Percentiles rank a stretch among this genome's conserved stretches.
These are phyloP conservation scores for Ceratina australensis DNA, from an alignment of 1,140 invertebrate genomes.

Conservation along the genomic window DNA sequence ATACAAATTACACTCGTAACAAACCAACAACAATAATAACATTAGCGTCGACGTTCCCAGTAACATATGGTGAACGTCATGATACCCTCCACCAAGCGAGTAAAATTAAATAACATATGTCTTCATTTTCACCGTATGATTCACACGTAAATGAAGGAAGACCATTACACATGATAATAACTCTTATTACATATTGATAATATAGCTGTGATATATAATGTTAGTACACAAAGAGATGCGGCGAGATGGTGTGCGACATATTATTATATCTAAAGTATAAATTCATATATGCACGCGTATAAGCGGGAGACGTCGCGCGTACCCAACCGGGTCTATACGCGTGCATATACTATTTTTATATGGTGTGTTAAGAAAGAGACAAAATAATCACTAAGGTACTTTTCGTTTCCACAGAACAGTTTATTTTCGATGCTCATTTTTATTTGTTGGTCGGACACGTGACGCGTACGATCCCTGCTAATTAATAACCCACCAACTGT, in stretches of 20 bases:
- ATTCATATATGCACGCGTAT: conserved; percentile 26
- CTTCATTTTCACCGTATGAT: not conserved
- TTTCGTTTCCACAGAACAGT: conserved; percentile 71
- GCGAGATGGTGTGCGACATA: conserved; percentile 51
- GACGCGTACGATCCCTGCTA: conserved; percentile 55
- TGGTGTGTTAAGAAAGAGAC: conserved; percentile 68
- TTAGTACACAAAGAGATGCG: conserved; percentile 56
- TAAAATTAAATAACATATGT: conserved; percentile 43
- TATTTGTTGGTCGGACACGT: conserved; percentile 54
- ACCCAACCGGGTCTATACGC: not conserved
- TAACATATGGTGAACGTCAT: not conserved
- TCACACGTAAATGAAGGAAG: not conserved
- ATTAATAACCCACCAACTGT: not conserved
- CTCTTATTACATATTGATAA: conserved; percentile 31
- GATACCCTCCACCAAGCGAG: conserved; percentile 64
- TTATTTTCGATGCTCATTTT: conserved; percentile 70
- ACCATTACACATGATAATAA: conserved; percentile 29
- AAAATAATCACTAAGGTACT: conserved; percentile 74
- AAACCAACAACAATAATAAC: conserved; percentile 40
- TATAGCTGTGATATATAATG: conserved; percentile 42
- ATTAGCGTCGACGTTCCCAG: conserved; percentile 15
- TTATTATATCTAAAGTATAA: conserved; percentile 38
- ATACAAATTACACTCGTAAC: conserved; percentile 9
- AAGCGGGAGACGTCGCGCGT: not conserved
- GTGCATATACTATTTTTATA: conserved; percentile 24